These are phyloP conservation scores for Muscidifurax raptorellus DNA, from an alignment of 1,140 invertebrate genomes.

Conservation along the genomic window DNA sequence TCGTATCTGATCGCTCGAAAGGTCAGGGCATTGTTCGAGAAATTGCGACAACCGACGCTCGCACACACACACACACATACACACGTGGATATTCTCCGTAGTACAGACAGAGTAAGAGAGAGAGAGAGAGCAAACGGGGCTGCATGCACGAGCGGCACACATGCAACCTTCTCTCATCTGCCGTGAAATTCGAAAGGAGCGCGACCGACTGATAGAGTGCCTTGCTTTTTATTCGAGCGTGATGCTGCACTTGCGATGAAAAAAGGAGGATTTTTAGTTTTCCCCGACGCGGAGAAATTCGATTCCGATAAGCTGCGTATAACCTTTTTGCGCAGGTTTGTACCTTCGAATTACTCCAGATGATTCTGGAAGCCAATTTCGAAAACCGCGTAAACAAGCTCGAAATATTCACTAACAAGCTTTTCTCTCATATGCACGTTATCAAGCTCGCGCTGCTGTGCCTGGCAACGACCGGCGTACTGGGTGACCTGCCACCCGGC, in stretches of 20 bases:
- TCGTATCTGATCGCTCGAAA: constrained; percentile 46
- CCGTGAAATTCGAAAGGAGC: constrained; percentile 39
- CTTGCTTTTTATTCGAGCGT: neutral
- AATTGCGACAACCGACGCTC: constrained; percentile 39
- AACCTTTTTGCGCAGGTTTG: no score
- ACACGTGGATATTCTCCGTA: neutral
- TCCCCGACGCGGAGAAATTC: neutral
- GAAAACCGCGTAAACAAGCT: no score
- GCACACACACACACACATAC: neutral
- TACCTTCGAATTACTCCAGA: no score
- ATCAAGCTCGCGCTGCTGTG: constrained; percentile 69
- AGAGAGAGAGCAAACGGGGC: neutral
- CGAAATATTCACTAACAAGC: no score
- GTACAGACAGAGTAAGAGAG: neutral
- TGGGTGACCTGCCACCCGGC: constrained; percentile 70
- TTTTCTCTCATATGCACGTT: no score
- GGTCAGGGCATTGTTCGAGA: constrained; percentile 44
- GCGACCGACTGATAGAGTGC: constrained; percentile 5
- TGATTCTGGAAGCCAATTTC: no score
- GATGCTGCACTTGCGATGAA: neutral
- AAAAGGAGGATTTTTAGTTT: neutral
- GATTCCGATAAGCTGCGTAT: no score
- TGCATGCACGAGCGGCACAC: constrained; percentile 3
- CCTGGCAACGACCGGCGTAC: constrained; percentile 66
- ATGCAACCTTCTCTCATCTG: constrained; percentile 3